Evolutionary conservation across 2,888 invertebrate genomes (phyloP).

Genomic region (Anaspis maculata): DNA sequence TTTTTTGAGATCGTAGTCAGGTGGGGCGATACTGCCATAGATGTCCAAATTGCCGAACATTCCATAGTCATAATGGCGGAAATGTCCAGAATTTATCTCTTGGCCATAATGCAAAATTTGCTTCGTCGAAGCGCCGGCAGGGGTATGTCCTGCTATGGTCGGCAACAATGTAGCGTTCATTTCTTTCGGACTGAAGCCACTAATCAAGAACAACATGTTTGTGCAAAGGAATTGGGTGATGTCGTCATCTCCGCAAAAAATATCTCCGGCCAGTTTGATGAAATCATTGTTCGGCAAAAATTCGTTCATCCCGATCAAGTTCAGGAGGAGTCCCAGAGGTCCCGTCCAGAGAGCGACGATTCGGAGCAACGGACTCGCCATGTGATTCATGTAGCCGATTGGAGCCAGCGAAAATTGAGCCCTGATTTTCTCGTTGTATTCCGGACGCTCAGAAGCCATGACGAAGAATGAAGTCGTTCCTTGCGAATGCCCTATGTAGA

Average conservation of each 20-base stretch:
- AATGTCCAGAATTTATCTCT: slow-evolving; percentile 15
- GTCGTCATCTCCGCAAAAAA: not conserved
- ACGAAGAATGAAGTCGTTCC: slow-evolving; percentile 60
- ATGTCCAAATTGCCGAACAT: slow-evolving; percentile 19
- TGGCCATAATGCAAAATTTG: slow-evolving; percentile 58
- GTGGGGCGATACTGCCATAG: slow-evolving; percentile 37
- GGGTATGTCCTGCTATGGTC: slow-evolving; percentile 25
- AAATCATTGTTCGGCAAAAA: not conserved
- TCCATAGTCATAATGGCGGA: slow-evolving; percentile 51
- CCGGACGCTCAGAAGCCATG: slow-evolving; percentile 50
- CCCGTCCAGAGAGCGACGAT: not conserved
- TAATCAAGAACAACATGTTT: slow-evolving; percentile 23
- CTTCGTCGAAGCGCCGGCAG: slow-evolving; percentile 45
- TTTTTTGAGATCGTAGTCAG: slow-evolving; percentile 39
- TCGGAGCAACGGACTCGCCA: not conserved
- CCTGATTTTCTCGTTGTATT: slow-evolving; percentile 54
- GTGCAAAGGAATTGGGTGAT: slow-evolving; percentile 17
- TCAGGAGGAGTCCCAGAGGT: not conserved
- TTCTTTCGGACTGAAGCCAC: slow-evolving; percentile 25
- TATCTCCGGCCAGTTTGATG: not conserved
- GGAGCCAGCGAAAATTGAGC: slow-evolving; percentile 6
- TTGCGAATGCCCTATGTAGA: slow-evolving; percentile 60
- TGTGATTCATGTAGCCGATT: slow-evolving; percentile 6
- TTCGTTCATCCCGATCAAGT: not conserved
- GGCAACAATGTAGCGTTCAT: slow-evolving; percentile 27